Evolutionary conservation across 2,113 vertebrate species (phyloP), one percentile per base, ranked within the genome.

Genomic region (Salvator merianae): DNA sequence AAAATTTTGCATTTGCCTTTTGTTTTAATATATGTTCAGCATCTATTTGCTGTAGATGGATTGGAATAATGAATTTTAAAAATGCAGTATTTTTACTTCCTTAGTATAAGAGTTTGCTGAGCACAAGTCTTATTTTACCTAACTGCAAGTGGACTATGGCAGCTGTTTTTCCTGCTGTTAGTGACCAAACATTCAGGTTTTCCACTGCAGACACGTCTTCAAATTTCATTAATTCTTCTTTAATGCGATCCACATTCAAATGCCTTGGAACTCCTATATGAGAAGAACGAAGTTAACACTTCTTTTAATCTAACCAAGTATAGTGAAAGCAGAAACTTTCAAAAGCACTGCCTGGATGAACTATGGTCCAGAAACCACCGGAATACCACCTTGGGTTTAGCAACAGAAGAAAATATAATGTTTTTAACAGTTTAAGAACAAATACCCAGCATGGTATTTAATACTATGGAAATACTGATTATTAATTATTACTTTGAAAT

Each of bases 101-200:
- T n/a, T n/a, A n/a, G n/a, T n/a, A n/a, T n/a, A n/a, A n/a, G n/a
- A 8, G 3, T 40, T 65, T 40, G 18, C 62, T 78, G 7, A 63
- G 53, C 22, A 7, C 4, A 9, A 7, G 26, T 9, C 66, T 34
- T 63, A n/a, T 83, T 62, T 97, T 95, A 99, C 99, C 92, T 89
- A 99, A 97, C 95, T 97, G 97, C 82, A 99, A 95, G 88, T 98
- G 98, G 40, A 98, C 97, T 14, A 98, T 92, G 47, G 98, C 99
- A 85, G 96, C 95, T 38, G 97, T 97, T 94, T 98, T 98, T 88
- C 98, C 98, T 1, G 96, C 94, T 1, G 99, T 99, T 86, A 99
- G 94, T 34, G 98, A 98, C 99, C 98, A 99, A 86, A 99, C 88
- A 47, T 99, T 99, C 94, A 99, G 95, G 91, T 98, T 97, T 89